phyloP scores from a whole-genome alignment of 64 coral and sea anemone genomes.

The Dendronephthya gigantea region DNA sequence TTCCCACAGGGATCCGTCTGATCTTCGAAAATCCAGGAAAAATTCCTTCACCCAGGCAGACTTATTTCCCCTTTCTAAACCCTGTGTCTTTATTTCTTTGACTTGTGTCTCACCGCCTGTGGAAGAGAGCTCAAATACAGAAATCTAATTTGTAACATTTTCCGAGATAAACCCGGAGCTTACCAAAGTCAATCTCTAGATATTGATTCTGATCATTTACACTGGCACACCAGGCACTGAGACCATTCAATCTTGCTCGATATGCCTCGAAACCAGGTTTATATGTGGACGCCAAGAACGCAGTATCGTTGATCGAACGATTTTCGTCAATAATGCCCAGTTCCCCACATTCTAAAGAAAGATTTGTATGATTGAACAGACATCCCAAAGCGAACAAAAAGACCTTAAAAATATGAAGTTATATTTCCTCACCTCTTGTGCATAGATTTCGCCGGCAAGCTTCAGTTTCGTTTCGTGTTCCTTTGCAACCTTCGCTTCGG shows the following conservation, averaged over 20 bases:
- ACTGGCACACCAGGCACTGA: background rate
- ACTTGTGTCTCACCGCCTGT: background rate
- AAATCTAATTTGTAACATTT: too few species aligned
- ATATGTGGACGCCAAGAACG: background rate
- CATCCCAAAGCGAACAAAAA: too few species aligned
- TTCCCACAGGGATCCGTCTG: background rate
- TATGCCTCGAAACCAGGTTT: background rate
- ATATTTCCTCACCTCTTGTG: background rate
- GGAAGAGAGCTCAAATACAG: too few species aligned
- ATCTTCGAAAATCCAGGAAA: background rate
- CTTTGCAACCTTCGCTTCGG: background rate
- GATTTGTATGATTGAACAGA: background rate
- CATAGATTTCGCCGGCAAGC: background rate
- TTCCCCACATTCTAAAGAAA: background rate
- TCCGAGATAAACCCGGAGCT: too few species aligned
- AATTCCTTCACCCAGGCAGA: background rate
- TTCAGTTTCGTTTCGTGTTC: slow-evolving; percentile 7
- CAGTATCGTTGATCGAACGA: background rate
- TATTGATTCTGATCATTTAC: background rate
- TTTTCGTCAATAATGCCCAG: background rate
- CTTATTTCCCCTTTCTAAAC: background rate
- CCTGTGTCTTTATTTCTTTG: background rate
- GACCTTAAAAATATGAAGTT: too few species aligned
- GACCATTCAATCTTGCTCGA: background rate
- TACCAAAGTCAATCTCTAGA: slow-evolving; percentile 13